phyloP scores from a whole-genome alignment of 92 coral and sea anemone species.

The Plumapathes pennacea region DNA sequence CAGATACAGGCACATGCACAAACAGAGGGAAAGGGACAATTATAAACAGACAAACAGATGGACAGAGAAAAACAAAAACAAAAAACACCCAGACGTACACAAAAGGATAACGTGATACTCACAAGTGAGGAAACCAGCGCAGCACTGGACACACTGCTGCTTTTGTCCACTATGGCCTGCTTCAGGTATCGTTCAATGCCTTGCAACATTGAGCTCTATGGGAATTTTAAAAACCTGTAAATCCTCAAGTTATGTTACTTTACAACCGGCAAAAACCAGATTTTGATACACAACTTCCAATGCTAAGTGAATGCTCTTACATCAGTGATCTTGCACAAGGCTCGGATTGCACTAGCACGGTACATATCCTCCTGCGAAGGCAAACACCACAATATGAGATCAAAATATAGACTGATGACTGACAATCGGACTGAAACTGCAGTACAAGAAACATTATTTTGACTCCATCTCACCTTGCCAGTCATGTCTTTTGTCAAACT shows the following conservation, averaged over 20 bases:
- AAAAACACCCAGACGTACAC: background rate
- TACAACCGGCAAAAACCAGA: background rate
- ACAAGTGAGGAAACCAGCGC: constrained; percentile 96
- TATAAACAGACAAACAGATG: too few relatives aligned
- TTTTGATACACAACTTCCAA: background rate
- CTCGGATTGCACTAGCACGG: constrained; percentile 97
- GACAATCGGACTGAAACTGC: background rate
- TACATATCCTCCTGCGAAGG: constrained; percentile 81
- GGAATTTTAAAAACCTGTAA: background rate
- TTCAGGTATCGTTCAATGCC: constrained; percentile 97
- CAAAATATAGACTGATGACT: background rate
- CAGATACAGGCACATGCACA: too few relatives aligned
- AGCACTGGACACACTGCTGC: constrained; percentile 91
- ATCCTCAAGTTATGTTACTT: background rate
- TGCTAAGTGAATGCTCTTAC: constrained; percentile 40
- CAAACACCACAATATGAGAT: background rate
- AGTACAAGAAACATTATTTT: background rate
- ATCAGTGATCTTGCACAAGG: constrained; percentile 96
- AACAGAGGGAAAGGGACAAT: too few relatives aligned
- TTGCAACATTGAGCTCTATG: constrained; percentile 85
- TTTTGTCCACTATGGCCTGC: constrained; percentile 98
- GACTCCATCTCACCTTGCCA: constrained; percentile 56
- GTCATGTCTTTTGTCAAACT: constrained; percentile 99
- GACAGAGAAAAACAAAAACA: background rate
- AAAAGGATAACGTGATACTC: background rate